phyloP scores from a whole-genome alignment of 2,797 vertebrate species.

The Sphenopsis melanotis region DNA sequence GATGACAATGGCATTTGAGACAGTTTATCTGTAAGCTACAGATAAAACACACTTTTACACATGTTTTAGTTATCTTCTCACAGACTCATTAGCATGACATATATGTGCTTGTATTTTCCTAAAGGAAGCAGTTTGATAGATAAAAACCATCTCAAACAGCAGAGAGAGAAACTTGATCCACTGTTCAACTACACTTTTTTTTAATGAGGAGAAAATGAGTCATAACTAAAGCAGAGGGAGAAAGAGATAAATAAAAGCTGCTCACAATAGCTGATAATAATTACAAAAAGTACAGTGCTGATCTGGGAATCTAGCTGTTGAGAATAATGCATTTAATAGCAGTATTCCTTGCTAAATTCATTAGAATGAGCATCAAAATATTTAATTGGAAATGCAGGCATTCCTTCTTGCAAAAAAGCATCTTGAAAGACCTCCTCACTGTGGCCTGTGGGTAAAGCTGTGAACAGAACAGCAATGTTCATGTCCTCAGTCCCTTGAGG shows the following conservation, averaged over 20 bases:
- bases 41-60: background rate
- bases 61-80: background rate
- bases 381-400: background rate
- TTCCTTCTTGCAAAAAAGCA: background rate
- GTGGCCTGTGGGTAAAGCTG: background rate
- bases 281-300: background rate
- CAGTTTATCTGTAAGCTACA: background rate
- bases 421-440: background rate
- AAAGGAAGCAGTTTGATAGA: background rate
- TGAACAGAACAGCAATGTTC: background rate
- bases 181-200: background rate
- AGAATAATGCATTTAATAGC: background rate
- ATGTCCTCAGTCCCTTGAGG: background rate
- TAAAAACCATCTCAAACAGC: background rate
- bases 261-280: background rate
- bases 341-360: background rate
- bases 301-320: background rate
- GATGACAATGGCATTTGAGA: background rate
- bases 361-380: background rate
- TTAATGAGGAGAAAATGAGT: constrained; percentile 25
- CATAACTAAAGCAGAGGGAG: background rate
- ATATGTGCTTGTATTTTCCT: background rate
- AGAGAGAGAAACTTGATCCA: background rate
- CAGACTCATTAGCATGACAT: background rate
- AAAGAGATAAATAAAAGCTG: constrained; percentile 30